phyloP scores from a whole-genome alignment of 2,888 invertebrate species.

The Philhelius pedissequus region DNA sequence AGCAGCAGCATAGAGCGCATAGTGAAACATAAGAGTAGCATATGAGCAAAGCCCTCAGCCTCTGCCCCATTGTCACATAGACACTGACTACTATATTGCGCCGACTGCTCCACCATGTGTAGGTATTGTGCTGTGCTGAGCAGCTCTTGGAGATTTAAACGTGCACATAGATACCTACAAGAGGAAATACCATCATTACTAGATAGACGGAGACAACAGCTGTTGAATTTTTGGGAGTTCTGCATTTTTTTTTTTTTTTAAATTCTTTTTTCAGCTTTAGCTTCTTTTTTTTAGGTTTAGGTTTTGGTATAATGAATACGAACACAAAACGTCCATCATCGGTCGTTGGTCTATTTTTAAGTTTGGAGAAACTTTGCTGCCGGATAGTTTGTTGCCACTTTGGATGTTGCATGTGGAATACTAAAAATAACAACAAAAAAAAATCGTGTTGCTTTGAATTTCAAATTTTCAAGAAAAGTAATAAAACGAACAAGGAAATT shows the following conservation, averaged over 20 bases:
- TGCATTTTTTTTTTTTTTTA: conserved; percentile 42
- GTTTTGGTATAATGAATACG: not conserved
- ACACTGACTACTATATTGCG: conserved; percentile 12
- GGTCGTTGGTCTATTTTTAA: conserved; percentile 61
- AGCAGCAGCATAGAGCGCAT: conserved; percentile 52
- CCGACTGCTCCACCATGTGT: conserved; percentile 37
- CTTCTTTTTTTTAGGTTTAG: not conserved
- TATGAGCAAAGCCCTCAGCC: conserved; percentile 18
- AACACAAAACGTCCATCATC: conserved; percentile 3
- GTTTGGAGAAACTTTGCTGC: conserved; percentile 52
- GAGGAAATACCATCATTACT: conserved; percentile 24
- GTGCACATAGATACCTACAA: conserved; percentile 61
- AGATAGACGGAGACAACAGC: conserved; percentile 67
- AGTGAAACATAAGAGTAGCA: conserved; percentile 29
- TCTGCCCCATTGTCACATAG: conserved; percentile 23
- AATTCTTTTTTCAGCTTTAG: conserved; percentile 32
- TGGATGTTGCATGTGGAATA: conserved; percentile 45
- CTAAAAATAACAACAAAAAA: conserved; percentile 13
- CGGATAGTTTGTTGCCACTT: conserved; percentile 29
- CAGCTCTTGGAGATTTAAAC: conserved; percentile 14
- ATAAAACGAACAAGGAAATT: conserved; percentile 11
- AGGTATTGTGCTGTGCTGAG: conserved; percentile 32
- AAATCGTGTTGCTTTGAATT: conserved; percentile 20
- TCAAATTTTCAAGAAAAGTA: conserved; percentile 13
- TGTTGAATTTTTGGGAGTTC: conserved; percentile 60